Percentiles rank a stretch among this genome's conserved stretches.
Conservation (phyloP, 2,888 invertebrate genomes). For the Mellilla xanthometata region DNA sequence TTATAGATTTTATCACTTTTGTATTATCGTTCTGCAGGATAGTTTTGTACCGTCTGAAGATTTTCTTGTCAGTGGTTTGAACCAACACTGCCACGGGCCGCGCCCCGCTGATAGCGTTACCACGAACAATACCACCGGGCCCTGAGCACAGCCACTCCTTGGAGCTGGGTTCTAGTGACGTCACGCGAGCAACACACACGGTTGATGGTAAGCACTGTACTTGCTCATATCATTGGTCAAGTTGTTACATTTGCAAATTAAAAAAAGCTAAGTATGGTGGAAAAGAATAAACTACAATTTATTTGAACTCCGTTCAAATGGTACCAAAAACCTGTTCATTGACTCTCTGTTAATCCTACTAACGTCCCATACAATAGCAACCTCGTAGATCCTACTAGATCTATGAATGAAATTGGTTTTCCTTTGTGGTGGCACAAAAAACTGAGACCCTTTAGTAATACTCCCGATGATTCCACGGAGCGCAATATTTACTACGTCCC, state of each 20-base stretch:
- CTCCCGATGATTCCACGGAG: conserved; percentile 63
- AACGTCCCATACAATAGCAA: conserved; percentile 14
- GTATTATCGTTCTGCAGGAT: too few species aligned
- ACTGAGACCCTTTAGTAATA: conserved; percentile 63
- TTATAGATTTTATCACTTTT: too few species aligned
- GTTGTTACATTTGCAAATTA: too few species aligned
- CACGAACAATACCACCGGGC: conserved; percentile 55
- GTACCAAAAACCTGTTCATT: conserved; percentile 20
- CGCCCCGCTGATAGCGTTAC: conserved; percentile 69
- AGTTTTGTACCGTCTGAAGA: too few species aligned
- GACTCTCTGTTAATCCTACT: conserved; percentile 15
- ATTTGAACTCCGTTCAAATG: not conserved
- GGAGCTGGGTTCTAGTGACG: too few species aligned
- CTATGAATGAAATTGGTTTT: conserved; percentile 66
- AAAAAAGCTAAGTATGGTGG: too few species aligned
- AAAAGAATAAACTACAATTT: too few species aligned
- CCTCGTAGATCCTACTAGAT: conserved; percentile 35
- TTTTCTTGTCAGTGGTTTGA: conserved; percentile 10
- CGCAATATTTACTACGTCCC: conserved; percentile 81
- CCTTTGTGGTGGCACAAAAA: conserved; percentile 70
- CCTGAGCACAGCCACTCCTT: conserved; percentile 27
- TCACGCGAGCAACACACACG: too few species aligned
- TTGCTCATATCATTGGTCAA: too few species aligned
- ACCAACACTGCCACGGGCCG: conserved; percentile 69
- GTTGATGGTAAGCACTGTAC: too few species aligned